Evolutionary conservation across 2,113 vertebrate species (phyloP).

Genomic region (Larimichthys polyactis): DNA sequence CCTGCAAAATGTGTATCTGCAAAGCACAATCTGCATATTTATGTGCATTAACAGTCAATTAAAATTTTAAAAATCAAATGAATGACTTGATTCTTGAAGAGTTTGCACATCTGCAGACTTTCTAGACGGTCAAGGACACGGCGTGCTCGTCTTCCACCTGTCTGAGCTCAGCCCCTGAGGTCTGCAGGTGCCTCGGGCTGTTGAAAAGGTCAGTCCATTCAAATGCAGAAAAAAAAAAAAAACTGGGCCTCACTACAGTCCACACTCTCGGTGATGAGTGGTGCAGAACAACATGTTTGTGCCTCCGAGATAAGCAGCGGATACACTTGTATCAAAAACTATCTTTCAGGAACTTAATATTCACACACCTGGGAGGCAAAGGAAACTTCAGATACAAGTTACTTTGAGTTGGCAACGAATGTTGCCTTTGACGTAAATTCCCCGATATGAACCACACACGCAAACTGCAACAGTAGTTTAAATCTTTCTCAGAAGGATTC

Average conservation of each 20-base stretch:
- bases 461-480: too few species aligned
- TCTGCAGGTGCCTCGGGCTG: constrained; percentile 57
- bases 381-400: neutral
- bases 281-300: constrained; percentile 35
- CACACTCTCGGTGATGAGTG: neutral
- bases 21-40: neutral
- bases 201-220: constrained; percentile 54
- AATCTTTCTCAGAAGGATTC: too few species aligned
- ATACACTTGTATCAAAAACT: too few species aligned
- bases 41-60: neutral
- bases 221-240: constrained; percentile 34
- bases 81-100: constrained; percentile 2
- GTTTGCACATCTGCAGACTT: constrained; percentile 21
- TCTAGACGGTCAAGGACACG: constrained; percentile 36
- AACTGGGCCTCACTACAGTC: constrained; percentile 35
- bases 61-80: too few species aligned
- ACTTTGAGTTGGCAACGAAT: too few species aligned
- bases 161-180: constrained; percentile 22
- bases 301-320: constrained; percentile 25
- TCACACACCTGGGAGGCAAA: constrained; percentile 3
- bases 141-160: neutral
- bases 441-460: too few species aligned
- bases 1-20: neutral
- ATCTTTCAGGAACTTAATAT: neutral
- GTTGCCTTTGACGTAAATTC: too few species aligned